Evolutionary conservation across 2,797 vertebrate species (phyloP).

Genomic region (Helostoma temminkii): DNA sequence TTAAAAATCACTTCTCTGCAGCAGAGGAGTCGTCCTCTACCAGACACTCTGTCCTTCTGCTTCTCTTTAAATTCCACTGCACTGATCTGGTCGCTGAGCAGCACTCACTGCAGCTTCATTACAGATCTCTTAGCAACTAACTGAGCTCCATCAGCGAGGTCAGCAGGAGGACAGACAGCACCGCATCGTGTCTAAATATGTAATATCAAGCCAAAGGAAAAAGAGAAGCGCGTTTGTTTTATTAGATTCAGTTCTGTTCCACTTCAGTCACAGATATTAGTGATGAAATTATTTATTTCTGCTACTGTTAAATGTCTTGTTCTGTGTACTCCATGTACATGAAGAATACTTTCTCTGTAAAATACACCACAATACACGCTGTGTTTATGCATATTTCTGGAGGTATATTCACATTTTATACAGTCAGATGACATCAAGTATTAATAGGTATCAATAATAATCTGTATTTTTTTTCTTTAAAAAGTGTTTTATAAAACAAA

Average conservation of each 20-base stretch:
- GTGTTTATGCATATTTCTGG: no score
- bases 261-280: not conserved
- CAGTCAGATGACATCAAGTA: no score
- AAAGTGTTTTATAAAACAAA: no score
- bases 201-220: not conserved
- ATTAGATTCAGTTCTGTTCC: not conserved
- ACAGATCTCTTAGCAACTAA: slow-evolving; percentile 34
- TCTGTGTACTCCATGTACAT: no score
- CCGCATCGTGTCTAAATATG: not conserved
- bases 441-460: no score
- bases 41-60: not conserved
- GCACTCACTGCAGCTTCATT: slow-evolving; percentile 27
- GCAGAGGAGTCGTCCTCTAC: not conserved
- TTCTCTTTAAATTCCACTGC: not conserved
- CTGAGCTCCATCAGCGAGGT: slow-evolving; percentile 10
- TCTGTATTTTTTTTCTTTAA: no score
- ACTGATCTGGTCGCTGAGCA: not conserved
- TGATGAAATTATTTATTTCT: not conserved
- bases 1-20: no score
- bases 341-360: no score
- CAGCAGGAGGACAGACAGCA: slow-evolving; percentile 8
- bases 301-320: no score
- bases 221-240: not conserved
- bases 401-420: no score
- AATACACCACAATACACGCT: no score